Base-by-base conservation (phyloP, 2,113 vertebrate genomes). In the Hippolais icterina region DNA sequence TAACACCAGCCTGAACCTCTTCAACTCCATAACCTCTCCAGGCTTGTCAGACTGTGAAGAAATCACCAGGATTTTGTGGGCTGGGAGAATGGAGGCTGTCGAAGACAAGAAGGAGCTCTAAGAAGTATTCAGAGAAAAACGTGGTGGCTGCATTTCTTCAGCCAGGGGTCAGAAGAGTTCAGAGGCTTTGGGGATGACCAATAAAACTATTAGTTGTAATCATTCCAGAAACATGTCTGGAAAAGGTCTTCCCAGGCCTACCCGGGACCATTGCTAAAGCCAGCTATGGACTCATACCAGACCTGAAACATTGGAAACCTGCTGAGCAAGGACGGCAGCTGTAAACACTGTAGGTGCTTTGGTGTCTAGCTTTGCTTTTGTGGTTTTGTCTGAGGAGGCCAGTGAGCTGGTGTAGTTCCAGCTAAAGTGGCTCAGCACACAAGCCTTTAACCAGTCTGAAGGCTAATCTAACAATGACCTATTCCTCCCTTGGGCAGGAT, bases 241-340 rank as follows among this genome's bases (percentile, higher is more conserved):
- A 83, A 88, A 87, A 90, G 61, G 10, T 63, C 83, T 90, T 96
- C 68, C 63, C 68, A 88, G 79, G 54, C 63, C 47, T 90, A 54
- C 22, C 47, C 4, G 1, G 86, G 57, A 92, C 63, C 6, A 1
- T 77, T 94, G 86, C 68, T 85, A 93, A 92, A 89, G 80, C 18
- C 59, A 77, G 35, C 42, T 84, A 35, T 41, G 56, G 42, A 78
- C 22, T 81, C 72, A 75, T 52, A 93, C 35, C 56, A 81, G 83
- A 86, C 60, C 59, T 90, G 91, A 90, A 90, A 79, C 41, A 41
- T 65, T 79, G 66, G 53, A 93, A 97, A 97, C 89, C 86, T 95
- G 86, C 60, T 90, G 83, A 81, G 69, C 86, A 81, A 81, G 94
- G 79, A 37, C 83, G 68, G 42, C 59, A 80, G 39, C 68, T 83